These are phyloP conservation scores for Myiagra hebetior DNA, from an alignment of 2,113 vertebrate species.

Conservation along the genomic window DNA sequence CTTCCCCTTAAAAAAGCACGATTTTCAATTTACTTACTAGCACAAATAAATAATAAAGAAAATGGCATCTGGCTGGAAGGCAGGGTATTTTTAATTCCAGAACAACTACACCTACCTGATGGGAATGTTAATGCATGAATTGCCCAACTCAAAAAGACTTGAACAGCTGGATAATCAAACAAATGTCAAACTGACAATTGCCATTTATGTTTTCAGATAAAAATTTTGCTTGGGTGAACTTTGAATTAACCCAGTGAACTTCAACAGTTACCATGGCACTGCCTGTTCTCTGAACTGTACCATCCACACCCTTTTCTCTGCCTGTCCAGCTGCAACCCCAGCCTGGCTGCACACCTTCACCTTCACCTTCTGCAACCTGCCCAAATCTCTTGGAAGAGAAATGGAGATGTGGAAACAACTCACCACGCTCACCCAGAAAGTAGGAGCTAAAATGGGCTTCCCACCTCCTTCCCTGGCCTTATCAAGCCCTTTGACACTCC, in stretches of 20 bases:
- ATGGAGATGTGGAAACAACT: not conserved
- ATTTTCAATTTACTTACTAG: slow-evolving; percentile 2
- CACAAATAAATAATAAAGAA: slow-evolving; percentile 12
- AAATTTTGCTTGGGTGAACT: not conserved
- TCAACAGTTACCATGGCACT: not conserved
- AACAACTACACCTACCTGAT: not conserved
- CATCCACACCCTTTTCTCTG: not conserved
- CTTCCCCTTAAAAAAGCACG: not conserved
- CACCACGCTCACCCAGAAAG: fast-evolving
- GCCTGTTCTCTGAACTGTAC: not conserved
- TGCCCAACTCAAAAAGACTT: not conserved
- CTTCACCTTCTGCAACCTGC: not conserved
- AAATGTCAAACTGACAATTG: not conserved
- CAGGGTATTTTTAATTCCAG: not conserved
- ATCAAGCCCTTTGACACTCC: not conserved
- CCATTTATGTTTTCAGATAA: not conserved
- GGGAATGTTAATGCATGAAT: not conserved
- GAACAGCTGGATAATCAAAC: not conserved
- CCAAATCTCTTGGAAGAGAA: not conserved
- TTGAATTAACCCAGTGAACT: not conserved
- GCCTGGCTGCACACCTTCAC: not conserved
- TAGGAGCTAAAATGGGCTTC: not conserved
- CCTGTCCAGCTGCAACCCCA: not conserved
- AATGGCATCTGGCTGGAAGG: not conserved
- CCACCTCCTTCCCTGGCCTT: not conserved